Base-by-base conservation (phyloP, 2,888 invertebrate species). In the Drosophila greeni region DNA sequence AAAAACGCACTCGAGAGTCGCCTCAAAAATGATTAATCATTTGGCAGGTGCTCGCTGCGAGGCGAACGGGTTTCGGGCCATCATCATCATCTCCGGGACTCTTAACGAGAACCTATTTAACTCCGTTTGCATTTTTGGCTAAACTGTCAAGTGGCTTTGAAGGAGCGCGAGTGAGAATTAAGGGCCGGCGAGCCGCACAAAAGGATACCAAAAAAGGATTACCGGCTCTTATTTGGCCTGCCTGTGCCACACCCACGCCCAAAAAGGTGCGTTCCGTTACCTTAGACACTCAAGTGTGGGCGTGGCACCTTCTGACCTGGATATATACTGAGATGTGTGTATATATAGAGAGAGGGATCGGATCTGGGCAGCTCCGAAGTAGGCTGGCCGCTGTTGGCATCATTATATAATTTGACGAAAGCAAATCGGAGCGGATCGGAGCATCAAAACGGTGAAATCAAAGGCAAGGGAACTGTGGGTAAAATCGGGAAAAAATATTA, bases 51-150 rank as follows among this genome's bases (percentile, higher is more conserved):
- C 36, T 16, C 9, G 16, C 16, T 36, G 36, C 36, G 36, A 58
- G 42, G 37, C 65, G 40, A 26, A 54, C 75, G 79, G 76, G 82
- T 78, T 78, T 78, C 70, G 45, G 60, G 29, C 53, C 60, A 64
- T 33, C 56, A 18, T 31, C 53, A n/a, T n/a, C n/a, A n/a, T 49
- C 20, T 20, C 14, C 33, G 24, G 20, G 33, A 12, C 16, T 48
- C 70, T 72, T 84, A 84, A 85, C 85, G 73, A 85, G 84, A 85
- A 85, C 79, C 85, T 85, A 81, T 84, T 84, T 85, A 84, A 84
- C 84, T 77, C 81, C 68, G 68, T 76, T 77, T 70, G 66, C 62
- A 70, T 66, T 79, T 82, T 78, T 72, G 81, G 70, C 64, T 76
- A 84, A 84, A 82, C 78, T 85, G 84, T 83, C 83, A 85, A 85